A percentile compares a stretch with the other conserved stretches of the same genome.
These are phyloP conservation scores for Synanthedon tipuliformis DNA, from an alignment of 2,888 invertebrate species.

Conservation along the genomic window DNA sequence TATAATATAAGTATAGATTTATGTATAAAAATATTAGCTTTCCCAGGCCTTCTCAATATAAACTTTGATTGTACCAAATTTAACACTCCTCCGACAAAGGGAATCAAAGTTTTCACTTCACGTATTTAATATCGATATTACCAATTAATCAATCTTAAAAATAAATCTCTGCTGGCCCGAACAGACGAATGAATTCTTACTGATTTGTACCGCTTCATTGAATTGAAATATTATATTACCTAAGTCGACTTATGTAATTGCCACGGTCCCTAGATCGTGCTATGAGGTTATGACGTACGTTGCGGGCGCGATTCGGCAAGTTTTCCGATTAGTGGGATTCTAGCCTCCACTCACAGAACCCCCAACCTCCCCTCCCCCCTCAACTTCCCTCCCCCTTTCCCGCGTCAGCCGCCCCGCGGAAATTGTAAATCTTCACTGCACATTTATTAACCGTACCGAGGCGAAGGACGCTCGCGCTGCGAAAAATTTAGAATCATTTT, in stretches of 20 bases:
- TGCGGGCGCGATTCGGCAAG: slow-evolving; percentile 20
- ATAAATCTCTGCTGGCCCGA: no score
- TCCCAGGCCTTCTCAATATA: no score
- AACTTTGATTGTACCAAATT: no score
- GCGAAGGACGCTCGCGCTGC: slow-evolving; percentile 12
- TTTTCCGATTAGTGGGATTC: slow-evolving; percentile 23
- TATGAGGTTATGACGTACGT: background rate
- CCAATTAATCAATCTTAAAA: no score
- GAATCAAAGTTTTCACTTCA: no score
- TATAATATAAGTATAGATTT: no score
- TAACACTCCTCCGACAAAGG: no score
- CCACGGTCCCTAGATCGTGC: slow-evolving; percentile 9
- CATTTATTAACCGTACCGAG: slow-evolving; percentile 34
- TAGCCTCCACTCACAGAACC: background rate
- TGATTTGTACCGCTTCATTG: background rate
- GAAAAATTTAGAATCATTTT: slow-evolving; percentile 32
- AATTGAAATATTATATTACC: background rate
- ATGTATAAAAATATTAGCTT: no score
- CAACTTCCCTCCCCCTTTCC: slow-evolving; percentile 7
- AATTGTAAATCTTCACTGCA: slow-evolving; percentile 33
- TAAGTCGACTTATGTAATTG: background rate
- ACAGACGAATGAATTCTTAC: no score
- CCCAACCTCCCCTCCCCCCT: slow-evolving; percentile 8
- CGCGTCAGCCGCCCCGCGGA: slow-evolving; percentile 18
- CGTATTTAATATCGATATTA: no score